Base-by-base conservation (phyloP, 2,797 vertebrate species). In the Catharus ustulatus region DNA sequence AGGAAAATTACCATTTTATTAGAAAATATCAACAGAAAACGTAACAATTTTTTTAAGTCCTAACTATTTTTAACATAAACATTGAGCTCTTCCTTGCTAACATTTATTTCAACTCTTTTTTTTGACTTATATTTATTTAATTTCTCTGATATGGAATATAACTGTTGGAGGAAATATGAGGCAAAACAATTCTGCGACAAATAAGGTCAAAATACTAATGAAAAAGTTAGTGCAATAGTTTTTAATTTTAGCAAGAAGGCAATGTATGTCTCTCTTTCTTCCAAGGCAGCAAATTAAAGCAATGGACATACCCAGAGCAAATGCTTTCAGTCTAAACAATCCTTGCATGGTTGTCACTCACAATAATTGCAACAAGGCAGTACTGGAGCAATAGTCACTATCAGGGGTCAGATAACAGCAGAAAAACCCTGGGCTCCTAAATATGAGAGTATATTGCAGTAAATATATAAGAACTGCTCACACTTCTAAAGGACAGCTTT, bases 181-280 rank as follows among this genome's bases (percentile, higher is more conserved):
- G 26, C 18, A 63, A 72, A 89, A 82, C 61, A 68, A 24, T 26
- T 13, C 22, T 92, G 29, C 48, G 88, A 78, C 43, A 97, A 91
- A 94, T 55, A 48, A 96, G 61, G 55, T 86, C 29, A 4, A 21
- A 15, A 52, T 89, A 29, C 62, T 95, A 95, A 95, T 93, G 67
- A 94, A 95, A 83, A 86, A 67, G 68, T 94, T 92, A 67, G 45
- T 85, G 13, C 18, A 73, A 36, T 15, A 57, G 6, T 48, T 89
- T 29, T 22, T 38, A 79, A 63, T 93, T 86, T 94, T 20, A 83
- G n/a, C 57, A 59, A 73, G 72, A 88, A 74, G 58, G 5, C 4
- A 82, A n/a, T 20, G 8, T 34, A 48, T 7, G 15, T 79, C 48
- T 68, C 6, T 72, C 59, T 88, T 89, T 49, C 34, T 42, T 42